Conservation (phyloP, 1,140 invertebrate species). For the Nautilus pompilius region DNA sequence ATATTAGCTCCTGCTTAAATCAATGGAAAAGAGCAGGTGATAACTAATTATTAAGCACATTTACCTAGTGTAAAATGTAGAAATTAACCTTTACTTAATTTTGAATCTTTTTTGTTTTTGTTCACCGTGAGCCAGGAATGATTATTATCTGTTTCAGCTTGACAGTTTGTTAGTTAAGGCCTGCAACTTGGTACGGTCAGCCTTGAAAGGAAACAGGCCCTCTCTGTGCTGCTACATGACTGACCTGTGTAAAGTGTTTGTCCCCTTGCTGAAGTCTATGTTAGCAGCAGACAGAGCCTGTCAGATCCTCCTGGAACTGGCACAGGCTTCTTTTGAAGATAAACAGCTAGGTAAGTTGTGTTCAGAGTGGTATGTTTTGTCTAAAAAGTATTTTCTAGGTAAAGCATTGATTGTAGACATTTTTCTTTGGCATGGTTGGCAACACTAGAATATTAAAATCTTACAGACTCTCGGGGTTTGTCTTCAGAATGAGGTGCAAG, state of each 20-base stretch:
- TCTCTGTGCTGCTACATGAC: conserved; percentile 63
- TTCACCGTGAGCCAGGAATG: too few species aligned
- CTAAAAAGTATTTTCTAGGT: too few species aligned
- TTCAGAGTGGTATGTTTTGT: too few species aligned
- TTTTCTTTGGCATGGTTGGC: too few species aligned
- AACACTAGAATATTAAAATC: too few species aligned
- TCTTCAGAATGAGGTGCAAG: too few species aligned
- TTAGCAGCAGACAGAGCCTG: conserved; percentile 55
- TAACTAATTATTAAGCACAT: neutral
- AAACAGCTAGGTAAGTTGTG: conserved; percentile 38
- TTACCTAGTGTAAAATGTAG: too few species aligned
- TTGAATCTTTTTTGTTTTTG: too few species aligned
- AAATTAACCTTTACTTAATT: too few species aligned
- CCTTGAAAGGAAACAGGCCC: conserved; percentile 62
- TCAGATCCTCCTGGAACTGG: conserved; percentile 60
- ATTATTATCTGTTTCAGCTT: conserved; percentile 56
- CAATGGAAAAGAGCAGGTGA: conserved; percentile 1
- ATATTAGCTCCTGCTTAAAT: neutral
- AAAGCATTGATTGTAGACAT: too few species aligned
- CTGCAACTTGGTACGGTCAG: conserved; percentile 66
- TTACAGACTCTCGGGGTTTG: too few species aligned
- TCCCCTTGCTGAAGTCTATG: conserved; percentile 53
- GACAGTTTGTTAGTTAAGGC: conserved; percentile 63
- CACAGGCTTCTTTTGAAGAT: conserved; percentile 42
- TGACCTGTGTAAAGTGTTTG: conserved; percentile 29